Percentiles rank a stretch among this genome's conserved stretches.
Evolutionary conservation across 1,140 invertebrate species (phyloP).

Genomic region (Parapsyche elsis): DNA sequence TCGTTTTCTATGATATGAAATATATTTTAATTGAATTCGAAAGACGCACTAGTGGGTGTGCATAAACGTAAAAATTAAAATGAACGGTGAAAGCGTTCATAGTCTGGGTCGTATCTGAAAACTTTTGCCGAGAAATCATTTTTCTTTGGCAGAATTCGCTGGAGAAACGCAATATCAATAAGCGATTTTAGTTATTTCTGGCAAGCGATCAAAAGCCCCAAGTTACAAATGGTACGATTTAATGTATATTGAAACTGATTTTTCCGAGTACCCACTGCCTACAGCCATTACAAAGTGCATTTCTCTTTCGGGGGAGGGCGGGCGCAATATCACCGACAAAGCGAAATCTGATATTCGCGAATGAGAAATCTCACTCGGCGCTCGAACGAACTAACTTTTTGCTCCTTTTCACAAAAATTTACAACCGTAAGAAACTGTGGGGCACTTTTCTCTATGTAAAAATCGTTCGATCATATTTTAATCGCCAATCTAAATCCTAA

Average conservation of each 20-base stretch:
- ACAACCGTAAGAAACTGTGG: too few species aligned
- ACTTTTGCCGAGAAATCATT: conserved; percentile 54
- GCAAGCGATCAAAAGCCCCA: conserved; percentile 53
- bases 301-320: conserved; percentile 5
- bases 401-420: background rate
- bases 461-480: too few species aligned
- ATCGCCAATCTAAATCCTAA: too few species aligned
- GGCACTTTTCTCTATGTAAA: too few species aligned
- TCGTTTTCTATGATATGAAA: background rate
- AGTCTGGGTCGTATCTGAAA: conserved; percentile 40
- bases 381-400: background rate
- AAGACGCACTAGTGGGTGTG: background rate
- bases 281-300: conserved; percentile 51
- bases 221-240: conserved; percentile 50
- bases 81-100: conserved; percentile 10
- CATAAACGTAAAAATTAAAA: conserved; percentile 22
- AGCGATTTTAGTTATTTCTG: conserved; percentile 56
- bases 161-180: conserved; percentile 55
- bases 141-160: conserved; percentile 53
- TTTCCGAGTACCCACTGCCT: conserved; percentile 48
- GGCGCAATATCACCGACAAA: conserved; percentile 32
- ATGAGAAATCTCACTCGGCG: conserved; percentile 10
- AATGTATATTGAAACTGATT: conserved; percentile 53
- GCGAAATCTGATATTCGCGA: conserved; percentile 35
- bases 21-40: background rate